Evolutionary conservation across 2,113 vertebrate genomes (phyloP).

Genomic region (Caloenas nicobarica): DNA sequence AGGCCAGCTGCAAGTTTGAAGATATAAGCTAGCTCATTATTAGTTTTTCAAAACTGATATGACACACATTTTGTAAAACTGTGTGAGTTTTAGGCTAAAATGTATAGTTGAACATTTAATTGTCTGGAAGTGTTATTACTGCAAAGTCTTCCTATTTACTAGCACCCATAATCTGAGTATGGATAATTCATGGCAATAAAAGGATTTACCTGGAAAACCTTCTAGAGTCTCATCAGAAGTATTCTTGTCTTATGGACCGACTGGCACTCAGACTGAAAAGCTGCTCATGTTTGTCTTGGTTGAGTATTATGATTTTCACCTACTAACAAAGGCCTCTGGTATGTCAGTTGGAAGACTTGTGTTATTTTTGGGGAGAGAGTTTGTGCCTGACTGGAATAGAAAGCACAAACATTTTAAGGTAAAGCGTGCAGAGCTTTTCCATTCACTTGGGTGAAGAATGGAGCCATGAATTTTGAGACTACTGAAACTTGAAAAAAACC

Average conservation of each 20-base stretch:
- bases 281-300: background rate
- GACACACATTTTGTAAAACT: constrained; percentile 56
- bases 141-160: background rate
- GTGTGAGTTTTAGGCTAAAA: constrained; percentile 44
- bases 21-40: constrained; percentile 49
- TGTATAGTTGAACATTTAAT: constrained; percentile 8
- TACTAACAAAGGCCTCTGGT: background rate
- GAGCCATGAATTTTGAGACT: background rate
- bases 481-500: background rate
- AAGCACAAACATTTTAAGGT: background rate
- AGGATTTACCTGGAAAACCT: background rate
- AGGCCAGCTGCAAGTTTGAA: constrained; percentile 66
- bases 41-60: constrained; percentile 63
- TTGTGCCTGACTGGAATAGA: background rate
- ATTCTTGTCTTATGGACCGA: background rate
- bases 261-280: background rate
- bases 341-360: background rate
- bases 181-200: background rate
- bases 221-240: background rate
- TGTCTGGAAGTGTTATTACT: constrained; percentile 2
- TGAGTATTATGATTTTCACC: background rate
- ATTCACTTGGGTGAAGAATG: background rate
- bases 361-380: background rate
- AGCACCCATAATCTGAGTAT: background rate
- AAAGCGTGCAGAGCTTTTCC: background rate